These are phyloP conservation scores for Anarhynchus alexandrinus DNA, from an alignment of 2,113 vertebrate genomes.

Conservation along the genomic window DNA sequence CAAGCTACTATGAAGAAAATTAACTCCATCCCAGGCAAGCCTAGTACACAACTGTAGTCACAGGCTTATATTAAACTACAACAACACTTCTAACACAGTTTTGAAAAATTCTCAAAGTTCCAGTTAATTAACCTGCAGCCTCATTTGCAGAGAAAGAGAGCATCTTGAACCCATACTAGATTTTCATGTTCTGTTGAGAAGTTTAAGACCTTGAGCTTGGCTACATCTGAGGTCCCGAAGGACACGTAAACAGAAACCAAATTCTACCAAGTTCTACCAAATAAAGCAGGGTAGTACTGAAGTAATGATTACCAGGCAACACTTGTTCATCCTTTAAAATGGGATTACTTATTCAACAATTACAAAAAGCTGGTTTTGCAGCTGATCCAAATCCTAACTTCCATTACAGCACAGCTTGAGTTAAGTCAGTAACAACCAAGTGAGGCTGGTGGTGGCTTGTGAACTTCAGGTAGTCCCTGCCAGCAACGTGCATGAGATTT, in stretches of 20 bases:
- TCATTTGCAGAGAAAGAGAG: too few species aligned
- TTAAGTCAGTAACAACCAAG: background rate
- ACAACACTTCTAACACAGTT: background rate
- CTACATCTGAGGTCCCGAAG: background rate
- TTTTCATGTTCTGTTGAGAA: too few species aligned
- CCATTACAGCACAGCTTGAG: background rate
- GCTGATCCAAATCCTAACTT: rapidly evolving
- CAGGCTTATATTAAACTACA: too few species aligned
- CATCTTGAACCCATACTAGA: background rate
- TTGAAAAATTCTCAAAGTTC: rapidly evolving
- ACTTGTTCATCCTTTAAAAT: background rate
- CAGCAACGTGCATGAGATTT: rapidly evolving
- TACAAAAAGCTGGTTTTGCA: background rate
- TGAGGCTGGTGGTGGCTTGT: background rate
- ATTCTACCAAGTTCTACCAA: background rate
- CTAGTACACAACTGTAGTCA: background rate
- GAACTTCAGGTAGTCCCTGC: background rate
- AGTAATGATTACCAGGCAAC: background rate
- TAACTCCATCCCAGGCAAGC: background rate
- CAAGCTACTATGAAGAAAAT: background rate
- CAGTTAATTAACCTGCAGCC: background rate
- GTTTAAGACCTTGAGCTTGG: background rate
- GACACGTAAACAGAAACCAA: background rate
- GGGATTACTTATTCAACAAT: too few species aligned
- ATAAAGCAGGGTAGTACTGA: too few species aligned